Base-by-base conservation (phyloP, 2,888 invertebrate species). In the Hypomecis atomaria region DNA sequence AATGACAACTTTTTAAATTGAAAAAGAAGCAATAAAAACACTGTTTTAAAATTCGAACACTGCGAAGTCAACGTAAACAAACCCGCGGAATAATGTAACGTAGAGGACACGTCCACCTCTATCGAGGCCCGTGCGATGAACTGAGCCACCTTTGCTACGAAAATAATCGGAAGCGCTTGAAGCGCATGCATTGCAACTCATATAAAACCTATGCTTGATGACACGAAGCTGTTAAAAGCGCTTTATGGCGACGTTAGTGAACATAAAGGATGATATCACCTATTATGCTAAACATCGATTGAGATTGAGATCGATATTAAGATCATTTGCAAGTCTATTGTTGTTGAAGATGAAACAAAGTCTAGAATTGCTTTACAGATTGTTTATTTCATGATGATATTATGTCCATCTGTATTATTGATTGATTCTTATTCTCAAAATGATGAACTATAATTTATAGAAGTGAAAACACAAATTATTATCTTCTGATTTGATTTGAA, bases 121-220 rank as follows among this genome's bases (percentile, higher is more conserved):
- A 78, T 74, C 82, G 78, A 78, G 77, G 77, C 75, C 74, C 84
- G 85, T 83, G 79, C 85, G 83, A 83, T 85, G 80, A 81, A 87
- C 88, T 86, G 84, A 72, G 60, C 68, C 59, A 78, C 78, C 77
- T 81, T 77, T 66, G 72, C 70, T 67, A 76, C 74, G 69, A 76
- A 78, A 81, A 76, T 78, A 79, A 71, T 67, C 73, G 70, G 59
- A 72, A 79, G 78, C 79, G 84, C 81, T 84, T 80, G 59, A 79
- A 78, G 78, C 83, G 72, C 70, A 56, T 61, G 61, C 54, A 66
- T 45, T 59, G 50, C 48, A 60, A 63, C 58, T 57, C 63, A 67
- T 59, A 67, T 67, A 63, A 57, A 67, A 47, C n/a, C n/a, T 57
- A 59, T 59, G 66, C 61, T 66, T 60, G 56, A 56, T 55, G 42